phyloP scores from a whole-genome alignment of 2,113 vertebrate genomes.

The Xyrauchen texanus region DNA sequence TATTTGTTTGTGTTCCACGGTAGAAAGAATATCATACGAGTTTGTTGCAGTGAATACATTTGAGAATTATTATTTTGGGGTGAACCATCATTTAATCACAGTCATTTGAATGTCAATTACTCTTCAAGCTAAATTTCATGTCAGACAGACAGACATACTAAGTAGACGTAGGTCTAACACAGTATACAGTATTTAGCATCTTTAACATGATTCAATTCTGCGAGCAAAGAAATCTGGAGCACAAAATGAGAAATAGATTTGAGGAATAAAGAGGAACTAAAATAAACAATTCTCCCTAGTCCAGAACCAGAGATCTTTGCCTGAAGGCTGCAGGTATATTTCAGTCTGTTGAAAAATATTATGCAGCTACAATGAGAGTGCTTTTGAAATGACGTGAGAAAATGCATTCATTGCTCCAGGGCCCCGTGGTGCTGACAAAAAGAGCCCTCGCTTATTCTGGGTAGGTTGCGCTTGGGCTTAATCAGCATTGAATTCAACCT shows the following conservation, averaged over 20 bases:
- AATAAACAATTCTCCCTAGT: slow-evolving; percentile 12
- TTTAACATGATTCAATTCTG: too few species aligned
- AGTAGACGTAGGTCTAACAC: too few species aligned
- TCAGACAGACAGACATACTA: too few species aligned
- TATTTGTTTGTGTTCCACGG: too few species aligned
- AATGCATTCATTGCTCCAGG: slow-evolving; percentile 45
- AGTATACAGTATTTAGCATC: too few species aligned
- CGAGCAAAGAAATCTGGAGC: background rate
- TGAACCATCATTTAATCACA: too few species aligned
- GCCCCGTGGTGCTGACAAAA: slow-evolving; percentile 29
- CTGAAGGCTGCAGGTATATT: slow-evolving; percentile 46
- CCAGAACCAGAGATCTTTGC: slow-evolving; percentile 40
- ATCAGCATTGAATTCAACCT: slow-evolving; percentile 40
- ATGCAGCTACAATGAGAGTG: slow-evolving; percentile 27
- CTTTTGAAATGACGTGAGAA: slow-evolving; percentile 38
- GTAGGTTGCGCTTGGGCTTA: slow-evolving; percentile 33
- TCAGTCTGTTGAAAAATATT: slow-evolving; percentile 38
- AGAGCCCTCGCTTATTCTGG: slow-evolving; percentile 40
- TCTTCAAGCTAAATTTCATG: too few species aligned
- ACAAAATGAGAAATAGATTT: background rate
- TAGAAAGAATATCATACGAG: too few species aligned
- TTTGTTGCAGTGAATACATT: too few species aligned
- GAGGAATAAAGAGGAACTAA: background rate
- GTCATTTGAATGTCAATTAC: too few species aligned
- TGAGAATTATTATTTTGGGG: too few species aligned